Base-by-base conservation (phyloP, 2,888 invertebrate species). In the Mayetiola destructor region DNA sequence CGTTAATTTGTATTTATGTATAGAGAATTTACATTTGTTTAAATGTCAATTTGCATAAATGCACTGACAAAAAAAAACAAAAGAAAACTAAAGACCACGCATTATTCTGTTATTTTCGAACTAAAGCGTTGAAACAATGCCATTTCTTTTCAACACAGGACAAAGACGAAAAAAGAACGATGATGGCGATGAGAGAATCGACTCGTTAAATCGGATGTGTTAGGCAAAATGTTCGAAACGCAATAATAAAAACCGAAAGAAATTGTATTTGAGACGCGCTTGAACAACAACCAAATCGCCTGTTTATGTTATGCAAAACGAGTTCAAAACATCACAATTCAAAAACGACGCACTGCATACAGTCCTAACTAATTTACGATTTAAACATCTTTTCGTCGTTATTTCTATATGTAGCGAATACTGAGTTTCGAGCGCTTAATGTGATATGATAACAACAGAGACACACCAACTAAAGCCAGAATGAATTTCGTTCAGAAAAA, bases 321-420 rank as follows among this genome's bases (percentile, higher is more conserved):
- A 23, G n/a, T 48, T 48, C 27, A 48, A 48, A n/a, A n/a, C n/a
- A n/a, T n/a, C n/a, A n/a, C n/a, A n/a, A n/a, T n/a, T n/a, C n/a
- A n/a, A n/a, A n/a, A n/a, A 48, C 48, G 27, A 48, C 48, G 48
- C 27, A 48, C 18, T 48, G 48, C 48, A 48, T 48, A 48, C 48
- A 48, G 27, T 27, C 27, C 27, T 8, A 16, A 27, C 48, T 48
- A 48, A 48, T 48, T 48, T 48, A 48, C 48, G 48, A 48, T 48
- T 48, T 48, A 48, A 48, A 48, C 48, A 48, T 48, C 48, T 48
- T 48, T 48, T 27, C 27, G n/a, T n/a, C n/a, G n/a, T n/a, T n/a
- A n/a, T n/a, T n/a, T n/a, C n/a, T n/a, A n/a, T n/a, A n/a, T n/a
- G n/a, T n/a, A n/a, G n/a, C n/a, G n/a, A n/a, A n/a, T n/a, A n/a